Percentiles rank a stretch among this genome's conserved stretches.
Conservation (phyloP, 1,140 invertebrate species). For the Harpegnathos saltator region DNA sequence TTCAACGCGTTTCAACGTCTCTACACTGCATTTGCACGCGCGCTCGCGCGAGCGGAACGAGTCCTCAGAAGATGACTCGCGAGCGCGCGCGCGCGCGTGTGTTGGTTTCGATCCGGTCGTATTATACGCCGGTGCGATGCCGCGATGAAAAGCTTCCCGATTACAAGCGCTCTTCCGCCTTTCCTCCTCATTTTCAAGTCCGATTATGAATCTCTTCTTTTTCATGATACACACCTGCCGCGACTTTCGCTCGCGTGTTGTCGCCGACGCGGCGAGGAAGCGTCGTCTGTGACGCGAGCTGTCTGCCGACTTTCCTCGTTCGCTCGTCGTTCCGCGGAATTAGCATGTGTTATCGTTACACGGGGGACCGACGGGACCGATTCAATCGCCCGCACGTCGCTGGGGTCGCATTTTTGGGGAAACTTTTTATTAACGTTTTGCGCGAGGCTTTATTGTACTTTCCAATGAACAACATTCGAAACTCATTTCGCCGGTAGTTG, state of each 20-base stretch:
- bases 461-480: constrained; percentile 31
- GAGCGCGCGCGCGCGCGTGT: not conserved
- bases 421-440: constrained; percentile 13
- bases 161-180: too few relatives aligned
- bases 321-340: not conserved
- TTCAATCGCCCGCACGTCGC: too few relatives aligned
- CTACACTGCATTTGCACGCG: not conserved
- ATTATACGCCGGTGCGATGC: too few relatives aligned
- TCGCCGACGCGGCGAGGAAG: too few relatives aligned
- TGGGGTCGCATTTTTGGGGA: not conserved
- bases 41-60: not conserved
- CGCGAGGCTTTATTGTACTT: constrained; percentile 42
- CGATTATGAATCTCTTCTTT: too few relatives aligned
- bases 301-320: too few relatives aligned
- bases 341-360: constrained; percentile 5
- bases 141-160: too few relatives aligned
- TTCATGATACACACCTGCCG: too few relatives aligned
- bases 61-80: not conserved
- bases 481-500: constrained; percentile 31
- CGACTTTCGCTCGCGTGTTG: too few relatives aligned
- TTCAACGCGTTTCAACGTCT: not conserved
- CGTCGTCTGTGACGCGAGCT: not conserved
- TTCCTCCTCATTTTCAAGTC: too few relatives aligned
- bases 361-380: not conserved
- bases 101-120: too few relatives aligned